Base-by-base conservation (phyloP, 2,888 invertebrate species). In the Tuberolachnus salignus region DNA sequence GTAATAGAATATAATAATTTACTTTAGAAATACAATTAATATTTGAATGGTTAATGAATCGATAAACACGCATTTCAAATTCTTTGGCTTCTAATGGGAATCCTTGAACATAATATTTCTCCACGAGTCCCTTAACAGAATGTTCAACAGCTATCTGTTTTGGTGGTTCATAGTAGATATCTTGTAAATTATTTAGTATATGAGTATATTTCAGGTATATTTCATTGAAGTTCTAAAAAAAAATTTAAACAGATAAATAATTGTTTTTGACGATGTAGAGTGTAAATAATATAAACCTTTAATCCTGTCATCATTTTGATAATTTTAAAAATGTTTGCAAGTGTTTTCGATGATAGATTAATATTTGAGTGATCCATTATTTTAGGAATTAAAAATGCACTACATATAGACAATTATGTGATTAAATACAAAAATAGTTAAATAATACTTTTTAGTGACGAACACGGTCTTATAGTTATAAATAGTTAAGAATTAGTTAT, bases 281-380 rank as follows among this genome's bases (percentile, higher is more conserved):
- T 0, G 51, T 19, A 11, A 21, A 19, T 21, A 1, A 57, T 10
- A 55, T 16, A 34, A 49, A 78, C 78, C 61, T 78, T 49, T 44
- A 69, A n/a, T 59, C 78, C 78, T 21, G 78, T 78, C 67, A 69
- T 78, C 69, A 78, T 78, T 69, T 67, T 78, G 8, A 78, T 78
- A 13, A 78, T 67, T 78, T 78, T 69, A 21, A 78, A 69, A 21
- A 78, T 16, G 13, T 78, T 78, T 46, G 69, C 51, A 10, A 78
- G 67, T 51, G 78, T 16, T 6, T 78, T 78, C 0, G 78, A 61
- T 9, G 78, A 61, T 49, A 78, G 59, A 69, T 21, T 69, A 34
- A 75, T 67, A 46, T 42, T 16, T 14, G 6, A 13, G 1, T 49
- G 51, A 13, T 78, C 59, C 78, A 78, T 78, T 61, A 69, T 64